These are phyloP conservation scores for Prosopocoilus inquinatus DNA, from an alignment of 2,888 invertebrate species.

Conservation along the genomic window DNA sequence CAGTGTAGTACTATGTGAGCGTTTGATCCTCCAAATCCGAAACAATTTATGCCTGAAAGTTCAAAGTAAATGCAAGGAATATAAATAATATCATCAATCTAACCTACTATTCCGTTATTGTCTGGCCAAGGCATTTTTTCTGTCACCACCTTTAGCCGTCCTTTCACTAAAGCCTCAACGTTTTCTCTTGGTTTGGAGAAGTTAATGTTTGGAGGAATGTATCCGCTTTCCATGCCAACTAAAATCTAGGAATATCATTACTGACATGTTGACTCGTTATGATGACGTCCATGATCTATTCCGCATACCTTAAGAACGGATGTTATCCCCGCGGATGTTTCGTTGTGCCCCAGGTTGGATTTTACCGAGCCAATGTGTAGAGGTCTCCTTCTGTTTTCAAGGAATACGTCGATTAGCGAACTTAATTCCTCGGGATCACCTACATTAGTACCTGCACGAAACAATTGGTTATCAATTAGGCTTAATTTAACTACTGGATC, in stretches of 20 bases:
- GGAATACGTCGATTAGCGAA: constrained; percentile 78
- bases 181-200: constrained; percentile 54
- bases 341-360: constrained; percentile 92
- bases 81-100: not conserved
- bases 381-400: constrained; percentile 70
- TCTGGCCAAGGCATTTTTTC: constrained; percentile 63
- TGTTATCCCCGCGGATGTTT: constrained; percentile 81
- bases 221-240: constrained; percentile 71
- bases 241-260: constrained; percentile 52
- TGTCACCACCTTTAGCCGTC: constrained; percentile 69
- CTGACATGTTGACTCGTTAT: not conserved
- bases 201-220: constrained; percentile 85
- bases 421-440: constrained; percentile 92
- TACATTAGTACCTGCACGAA: constrained; percentile 61
- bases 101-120: constrained; percentile 70
- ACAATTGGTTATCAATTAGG: not conserved
- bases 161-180: constrained; percentile 61
- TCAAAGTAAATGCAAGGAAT: not conserved
- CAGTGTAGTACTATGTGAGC: constrained; percentile 68
- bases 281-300: not conserved
- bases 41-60: constrained; percentile 65
- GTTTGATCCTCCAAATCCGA: constrained; percentile 90
- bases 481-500: not conserved
- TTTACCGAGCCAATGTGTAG: constrained; percentile 88
- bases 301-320: constrained; percentile 71